Evolutionary conservation across 1,140 invertebrate genomes (phyloP).

Genomic region (Heliconius himera): DNA sequence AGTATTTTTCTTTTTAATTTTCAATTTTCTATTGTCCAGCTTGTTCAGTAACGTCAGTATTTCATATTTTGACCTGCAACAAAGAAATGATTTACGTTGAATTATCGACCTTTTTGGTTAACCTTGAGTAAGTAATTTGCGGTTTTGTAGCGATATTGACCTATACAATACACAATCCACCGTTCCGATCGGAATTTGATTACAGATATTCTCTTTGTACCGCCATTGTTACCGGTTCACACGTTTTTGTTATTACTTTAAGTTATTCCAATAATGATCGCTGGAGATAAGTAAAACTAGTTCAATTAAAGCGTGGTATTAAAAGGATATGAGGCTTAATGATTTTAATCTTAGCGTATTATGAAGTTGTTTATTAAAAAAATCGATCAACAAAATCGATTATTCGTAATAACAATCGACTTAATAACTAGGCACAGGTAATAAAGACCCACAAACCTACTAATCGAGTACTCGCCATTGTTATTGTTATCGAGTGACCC

Average conservation of each 20-base stretch:
- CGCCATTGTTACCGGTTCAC: conserved; percentile 43
- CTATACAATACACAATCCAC: conserved; percentile 48
- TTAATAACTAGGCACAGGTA: not conserved
- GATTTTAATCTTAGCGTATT: conserved; percentile 12
- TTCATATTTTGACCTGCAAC: conserved; percentile 55
- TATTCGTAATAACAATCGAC: not conserved
- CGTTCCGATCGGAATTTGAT: conserved; percentile 50
- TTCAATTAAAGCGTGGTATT: conserved; percentile 1
- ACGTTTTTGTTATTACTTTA: conserved; percentile 41
- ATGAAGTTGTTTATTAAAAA: not conserved
- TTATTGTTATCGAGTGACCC: conserved; percentile 33
- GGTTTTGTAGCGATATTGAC: conserved; percentile 56
- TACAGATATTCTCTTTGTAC: conserved; percentile 41
- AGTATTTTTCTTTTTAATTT: conserved; percentile 41
- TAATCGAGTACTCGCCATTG: conserved; percentile 21
- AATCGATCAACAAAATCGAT: not conserved
- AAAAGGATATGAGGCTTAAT: conserved; percentile 9
- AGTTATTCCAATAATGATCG: conserved; percentile 6
- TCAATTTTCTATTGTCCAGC: conserved; percentile 41
- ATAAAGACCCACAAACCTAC: conserved; percentile 22
- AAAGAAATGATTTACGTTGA: conserved; percentile 54
- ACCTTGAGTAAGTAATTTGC: conserved; percentile 61
- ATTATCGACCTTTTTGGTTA: conserved; percentile 62
- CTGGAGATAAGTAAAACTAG: conserved; percentile 5
- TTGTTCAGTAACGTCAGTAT: conserved; percentile 32